phyloP scores from a whole-genome alignment of 2,797 vertebrate species.

The Enteromius thamalakanensis region DNA sequence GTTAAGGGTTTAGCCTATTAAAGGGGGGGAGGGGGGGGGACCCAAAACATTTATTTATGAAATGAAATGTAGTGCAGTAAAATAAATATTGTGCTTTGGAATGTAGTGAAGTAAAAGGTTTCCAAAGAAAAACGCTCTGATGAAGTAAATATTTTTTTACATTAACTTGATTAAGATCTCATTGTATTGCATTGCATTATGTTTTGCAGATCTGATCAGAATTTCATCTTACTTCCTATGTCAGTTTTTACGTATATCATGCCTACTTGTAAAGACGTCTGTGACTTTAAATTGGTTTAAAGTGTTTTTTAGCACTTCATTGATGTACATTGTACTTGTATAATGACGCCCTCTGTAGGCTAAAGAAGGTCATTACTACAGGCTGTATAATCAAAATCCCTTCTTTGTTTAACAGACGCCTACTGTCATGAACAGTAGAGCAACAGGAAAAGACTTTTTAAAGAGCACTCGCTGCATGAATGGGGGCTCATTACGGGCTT shows the following conservation, averaged over 20 bases:
- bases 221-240: neutral
- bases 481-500: neutral
- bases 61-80: neutral
- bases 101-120: no score
- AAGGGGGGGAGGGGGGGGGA: no score
- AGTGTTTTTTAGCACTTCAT: neutral
- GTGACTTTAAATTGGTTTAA: neutral
- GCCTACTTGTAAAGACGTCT: neutral
- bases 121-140: no score
- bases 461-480: neutral
- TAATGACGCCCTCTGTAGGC: conserved; percentile 17
- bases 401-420: conserved; percentile 12
- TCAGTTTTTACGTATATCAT: no score
- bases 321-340: neutral
- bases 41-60: neutral
- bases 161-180: neutral
- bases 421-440: neutral
- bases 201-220: neutral
- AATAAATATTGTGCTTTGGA: neutral
- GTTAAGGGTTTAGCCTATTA: no score
- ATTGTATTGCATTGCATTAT: neutral
- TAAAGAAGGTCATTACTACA: neutral
- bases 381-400: neutral
- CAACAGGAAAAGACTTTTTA: conserved; percentile 10
- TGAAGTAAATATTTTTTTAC: neutral